These are phyloP conservation scores for Armadillidium nasatum DNA, from an alignment of 1,140 invertebrate genomes.

Conservation along the genomic window DNA sequence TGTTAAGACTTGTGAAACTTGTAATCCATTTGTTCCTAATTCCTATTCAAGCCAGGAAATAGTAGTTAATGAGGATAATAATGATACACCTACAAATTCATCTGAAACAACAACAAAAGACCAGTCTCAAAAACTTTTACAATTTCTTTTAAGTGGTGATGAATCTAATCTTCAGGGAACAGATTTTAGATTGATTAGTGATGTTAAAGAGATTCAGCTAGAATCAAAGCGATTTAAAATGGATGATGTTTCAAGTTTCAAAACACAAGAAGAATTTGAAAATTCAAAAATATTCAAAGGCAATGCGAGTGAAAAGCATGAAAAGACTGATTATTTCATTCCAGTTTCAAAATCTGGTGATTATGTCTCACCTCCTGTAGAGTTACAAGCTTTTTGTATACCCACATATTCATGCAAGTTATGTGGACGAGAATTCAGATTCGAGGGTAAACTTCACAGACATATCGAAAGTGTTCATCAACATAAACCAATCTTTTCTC, in stretches of 20 bases:
- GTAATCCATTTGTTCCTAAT: slow-evolving; percentile 14
- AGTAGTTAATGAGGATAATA: background rate
- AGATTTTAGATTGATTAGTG: background rate
- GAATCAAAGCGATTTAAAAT: background rate
- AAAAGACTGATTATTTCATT: slow-evolving; percentile 33
- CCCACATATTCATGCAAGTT: slow-evolving; percentile 44
- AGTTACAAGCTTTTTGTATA: slow-evolving; percentile 43
- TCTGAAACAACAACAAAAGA: background rate
- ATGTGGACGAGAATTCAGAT: slow-evolving; percentile 42
- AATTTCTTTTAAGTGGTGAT: background rate
- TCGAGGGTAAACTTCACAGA: slow-evolving; percentile 43
- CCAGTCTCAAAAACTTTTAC: background rate
- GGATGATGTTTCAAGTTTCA: background rate
- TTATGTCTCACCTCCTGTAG: slow-evolving; percentile 40
- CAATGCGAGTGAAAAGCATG: slow-evolving; percentile 4
- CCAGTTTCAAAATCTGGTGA: slow-evolving; percentile 27
- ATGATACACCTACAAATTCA: background rate
- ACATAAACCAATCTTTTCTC: slow-evolving; percentile 41
- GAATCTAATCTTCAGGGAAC: slow-evolving; percentile 6
- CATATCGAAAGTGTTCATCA: slow-evolving; percentile 44
- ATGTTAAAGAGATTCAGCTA: background rate
- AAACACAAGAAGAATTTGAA: background rate
- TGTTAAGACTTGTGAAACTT: slow-evolving; percentile 41
- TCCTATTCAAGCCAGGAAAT: background rate
- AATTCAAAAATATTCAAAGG: too few relatives aligned